These are phyloP conservation scores for Chirona hameri DNA, from an alignment of 2,888 invertebrate species.

Conservation along the genomic window DNA sequence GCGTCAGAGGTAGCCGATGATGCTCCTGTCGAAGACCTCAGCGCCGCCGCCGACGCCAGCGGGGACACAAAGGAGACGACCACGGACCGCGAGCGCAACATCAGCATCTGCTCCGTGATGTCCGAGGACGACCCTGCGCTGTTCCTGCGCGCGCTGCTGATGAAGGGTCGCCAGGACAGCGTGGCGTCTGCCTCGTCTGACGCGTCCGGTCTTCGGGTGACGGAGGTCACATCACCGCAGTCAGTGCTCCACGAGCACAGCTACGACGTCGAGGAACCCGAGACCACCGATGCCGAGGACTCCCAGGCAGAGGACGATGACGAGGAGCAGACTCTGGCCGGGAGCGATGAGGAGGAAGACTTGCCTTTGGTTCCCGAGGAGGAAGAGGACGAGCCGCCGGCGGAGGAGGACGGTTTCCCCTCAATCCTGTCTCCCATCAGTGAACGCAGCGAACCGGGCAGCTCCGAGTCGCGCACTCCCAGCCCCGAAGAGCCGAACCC, in stretches of 20 bases:
- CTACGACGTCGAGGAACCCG: slow-evolving; percentile 8
- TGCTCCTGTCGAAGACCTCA: no score
- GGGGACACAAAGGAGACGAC: no score
- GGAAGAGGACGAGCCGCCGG: not conserved
- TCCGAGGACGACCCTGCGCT: slow-evolving; percentile 2
- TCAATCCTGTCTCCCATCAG: not conserved
- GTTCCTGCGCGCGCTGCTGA: slow-evolving; percentile 1
- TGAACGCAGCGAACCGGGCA: slow-evolving; percentile 3
- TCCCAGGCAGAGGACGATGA: not conserved
- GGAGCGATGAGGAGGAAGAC: not conserved
- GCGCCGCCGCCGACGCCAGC: no score
- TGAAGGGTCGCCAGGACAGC: slow-evolving; percentile 14
- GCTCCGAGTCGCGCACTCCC: slow-evolving; percentile 12
- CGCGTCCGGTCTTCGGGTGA: not conserved
- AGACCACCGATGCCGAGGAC: slow-evolving; percentile 2
- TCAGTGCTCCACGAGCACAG: not conserved
- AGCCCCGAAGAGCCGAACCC: not conserved
- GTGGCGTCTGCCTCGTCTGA: not conserved
- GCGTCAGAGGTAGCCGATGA: not conserved
- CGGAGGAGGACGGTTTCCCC: not conserved
- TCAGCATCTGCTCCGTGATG: not conserved
- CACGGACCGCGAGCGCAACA: not conserved
- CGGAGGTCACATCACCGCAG: not conserved
- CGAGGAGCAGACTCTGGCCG: not conserved
- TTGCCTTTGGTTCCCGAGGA: not conserved